These are phyloP conservation scores for Rhinogobius similis DNA, from an alignment of 2,113 vertebrate species.

Conservation along the genomic window DNA sequence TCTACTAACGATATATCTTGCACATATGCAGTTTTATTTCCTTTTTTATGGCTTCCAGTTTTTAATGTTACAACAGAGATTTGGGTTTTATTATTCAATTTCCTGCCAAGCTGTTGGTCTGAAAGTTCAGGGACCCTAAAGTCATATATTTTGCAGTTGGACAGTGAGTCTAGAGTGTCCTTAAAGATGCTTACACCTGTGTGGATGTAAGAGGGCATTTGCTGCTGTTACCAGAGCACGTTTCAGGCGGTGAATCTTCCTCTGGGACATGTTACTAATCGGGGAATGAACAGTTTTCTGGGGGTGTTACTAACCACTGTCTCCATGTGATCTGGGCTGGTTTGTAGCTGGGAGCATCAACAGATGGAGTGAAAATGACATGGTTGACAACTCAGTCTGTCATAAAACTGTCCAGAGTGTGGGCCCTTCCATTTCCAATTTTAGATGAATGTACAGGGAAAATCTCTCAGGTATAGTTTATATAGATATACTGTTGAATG, in stretches of 20 bases:
- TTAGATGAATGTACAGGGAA: neutral
- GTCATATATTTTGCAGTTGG: slow-evolving; percentile 16
- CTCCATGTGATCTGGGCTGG: slow-evolving; percentile 24
- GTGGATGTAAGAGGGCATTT: slow-evolving; percentile 1
- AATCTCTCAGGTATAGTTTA: neutral
- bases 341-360: slow-evolving; percentile 22
- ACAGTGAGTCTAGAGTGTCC: neutral
- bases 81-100: slow-evolving; percentile 10
- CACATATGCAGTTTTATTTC: slow-evolving; percentile 1
- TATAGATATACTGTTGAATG: neutral
- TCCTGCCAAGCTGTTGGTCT: neutral
- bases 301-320: slow-evolving; percentile 50
- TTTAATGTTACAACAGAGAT: slow-evolving; percentile 4
- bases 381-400: slow-evolving; percentile 19
- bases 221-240: slow-evolving; percentile 3
- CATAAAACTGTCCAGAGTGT: neutral
- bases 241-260: slow-evolving; percentile 5
- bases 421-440: neutral
- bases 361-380: slow-evolving; percentile 40
- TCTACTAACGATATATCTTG: neutral
- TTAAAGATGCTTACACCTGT: slow-evolving; percentile 11
- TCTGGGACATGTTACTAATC: slow-evolving; percentile 22
- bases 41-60: neutral
- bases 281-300: slow-evolving; percentile 27
- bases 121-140: neutral